Base-by-base conservation (phyloP, 2,113 vertebrate genomes). In the Ptyas mucosa region DNA sequence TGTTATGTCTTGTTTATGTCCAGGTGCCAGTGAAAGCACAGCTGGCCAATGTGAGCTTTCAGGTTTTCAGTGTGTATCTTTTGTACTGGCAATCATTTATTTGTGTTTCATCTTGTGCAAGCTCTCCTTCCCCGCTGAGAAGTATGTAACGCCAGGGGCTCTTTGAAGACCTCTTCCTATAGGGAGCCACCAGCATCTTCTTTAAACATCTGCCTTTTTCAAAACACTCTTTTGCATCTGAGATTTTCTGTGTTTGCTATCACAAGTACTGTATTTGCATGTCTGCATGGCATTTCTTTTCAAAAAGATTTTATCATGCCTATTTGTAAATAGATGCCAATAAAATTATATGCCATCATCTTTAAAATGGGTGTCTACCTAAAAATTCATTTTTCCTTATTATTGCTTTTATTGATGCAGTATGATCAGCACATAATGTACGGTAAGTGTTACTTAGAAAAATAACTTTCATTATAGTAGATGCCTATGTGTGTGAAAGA, bases 161-260 rank as follows among this genome's bases (percentile, higher is more conserved):
- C 96, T 97, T 97, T 97, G 97, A 97, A 97, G 96, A 94, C 95
- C 97, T 96, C 95, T 96, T 96, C 95, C 97, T 96, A 94, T 95
- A 95, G 94, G 94, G 95, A 97, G 95, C 93, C 94, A 96, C 96
- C 95, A 95, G 96, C 96, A 96, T 96, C 96, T 95, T 96, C 96
- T 96, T 97, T 93, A 97, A 97, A 96, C 95, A 96, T 95, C 92
- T 94, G 95, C 95, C 95, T 96, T 95, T 95, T 95, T 96, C 94
- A 96, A 95, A 94, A 95, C 91, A 96, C 95, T 96, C 90, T 94
- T 92, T 96, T 0, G 0, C 94, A 91, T 94, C 95, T 96, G 90
- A 94, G 93, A 20, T 86, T 94, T 92, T 61, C 88, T 21, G 3
- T 94, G 93, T 94, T 95, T 93, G 95, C 95, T 95, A 93, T 94